Conservation (phyloP, 2,113 vertebrate species). For the Rhodinocichla rosea region DNA sequence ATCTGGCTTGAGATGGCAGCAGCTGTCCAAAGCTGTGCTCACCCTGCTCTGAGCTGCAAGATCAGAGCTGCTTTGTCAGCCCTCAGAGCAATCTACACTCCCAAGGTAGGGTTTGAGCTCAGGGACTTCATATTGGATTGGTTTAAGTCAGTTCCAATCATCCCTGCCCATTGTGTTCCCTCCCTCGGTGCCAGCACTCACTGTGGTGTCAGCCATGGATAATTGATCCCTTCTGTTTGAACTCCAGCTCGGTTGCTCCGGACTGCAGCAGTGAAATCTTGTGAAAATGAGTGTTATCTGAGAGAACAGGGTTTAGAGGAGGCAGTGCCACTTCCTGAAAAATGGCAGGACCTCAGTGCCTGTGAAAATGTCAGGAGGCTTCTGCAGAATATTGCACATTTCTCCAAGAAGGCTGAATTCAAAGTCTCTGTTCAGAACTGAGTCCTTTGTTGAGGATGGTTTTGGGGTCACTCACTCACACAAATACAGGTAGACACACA, state of each 20-base stretch:
- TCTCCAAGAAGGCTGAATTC: background rate
- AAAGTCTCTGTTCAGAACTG: background rate
- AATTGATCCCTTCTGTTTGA: background rate
- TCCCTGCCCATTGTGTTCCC: background rate
- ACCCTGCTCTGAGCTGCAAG: background rate
- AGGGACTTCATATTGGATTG: background rate
- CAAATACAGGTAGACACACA: background rate
- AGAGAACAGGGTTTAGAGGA: background rate
- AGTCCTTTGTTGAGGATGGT: background rate
- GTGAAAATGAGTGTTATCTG: background rate
- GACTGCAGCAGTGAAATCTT: background rate
- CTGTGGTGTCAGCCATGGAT: background rate
- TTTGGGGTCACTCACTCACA: background rate
- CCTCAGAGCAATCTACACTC: background rate
- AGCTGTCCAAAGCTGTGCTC: background rate
- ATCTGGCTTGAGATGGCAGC: background rate
- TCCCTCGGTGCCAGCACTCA: background rate
- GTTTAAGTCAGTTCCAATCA: background rate
- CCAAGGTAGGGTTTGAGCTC: background rate
- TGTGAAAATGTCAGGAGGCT: background rate
- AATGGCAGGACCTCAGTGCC: background rate
- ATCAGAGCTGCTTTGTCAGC: conserved; percentile 3
- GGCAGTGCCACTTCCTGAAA: background rate
- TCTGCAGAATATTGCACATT: background rate
- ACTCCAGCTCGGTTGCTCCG: background rate